Conservation (phyloP, 2,888 invertebrate species). For the Chrysolina americana region DNA sequence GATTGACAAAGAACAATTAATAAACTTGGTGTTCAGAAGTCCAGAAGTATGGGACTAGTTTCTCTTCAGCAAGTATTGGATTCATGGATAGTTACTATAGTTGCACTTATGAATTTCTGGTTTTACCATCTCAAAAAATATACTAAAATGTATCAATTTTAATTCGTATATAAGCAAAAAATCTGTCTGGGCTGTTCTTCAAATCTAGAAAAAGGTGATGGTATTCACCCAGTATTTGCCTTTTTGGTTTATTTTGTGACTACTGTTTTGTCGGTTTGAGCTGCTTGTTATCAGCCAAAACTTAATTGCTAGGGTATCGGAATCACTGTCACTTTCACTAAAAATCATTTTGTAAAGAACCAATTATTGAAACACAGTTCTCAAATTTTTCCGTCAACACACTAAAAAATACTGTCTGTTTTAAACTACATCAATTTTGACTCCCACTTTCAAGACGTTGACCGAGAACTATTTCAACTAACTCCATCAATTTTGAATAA, state of each 20-base stretch:
- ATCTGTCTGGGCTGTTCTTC: no score
- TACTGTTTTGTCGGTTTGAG: constrained; percentile 11
- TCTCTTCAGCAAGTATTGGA: no score
- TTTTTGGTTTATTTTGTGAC: constrained; percentile 19
- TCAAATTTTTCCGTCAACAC: constrained; percentile 1
- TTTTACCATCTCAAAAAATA: no score
- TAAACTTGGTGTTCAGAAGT: no score
- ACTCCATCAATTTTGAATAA: no score
- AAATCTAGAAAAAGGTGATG: no score
- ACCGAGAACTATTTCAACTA: no score
- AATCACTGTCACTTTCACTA: constrained; percentile 14
- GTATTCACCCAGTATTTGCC: neutral
- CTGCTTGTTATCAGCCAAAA: constrained; percentile 2
- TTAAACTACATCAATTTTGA: neutral
- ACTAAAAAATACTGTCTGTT: constrained; percentile 5
- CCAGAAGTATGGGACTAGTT: no score
- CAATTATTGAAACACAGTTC: constrained; percentile 19
- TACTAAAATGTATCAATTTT: no score
- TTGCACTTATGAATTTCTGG: no score
- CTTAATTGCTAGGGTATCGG: constrained; percentile 12
- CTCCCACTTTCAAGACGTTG: constrained; percentile 13
- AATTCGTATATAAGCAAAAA: no score
- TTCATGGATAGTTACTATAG: neutral
- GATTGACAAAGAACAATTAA: no score
- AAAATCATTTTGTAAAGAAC: constrained; percentile 11